These are phyloP conservation scores for Smutsia temminckii DNA, from an alignment of 2,797 vertebrate species.

Conservation along the genomic window DNA sequence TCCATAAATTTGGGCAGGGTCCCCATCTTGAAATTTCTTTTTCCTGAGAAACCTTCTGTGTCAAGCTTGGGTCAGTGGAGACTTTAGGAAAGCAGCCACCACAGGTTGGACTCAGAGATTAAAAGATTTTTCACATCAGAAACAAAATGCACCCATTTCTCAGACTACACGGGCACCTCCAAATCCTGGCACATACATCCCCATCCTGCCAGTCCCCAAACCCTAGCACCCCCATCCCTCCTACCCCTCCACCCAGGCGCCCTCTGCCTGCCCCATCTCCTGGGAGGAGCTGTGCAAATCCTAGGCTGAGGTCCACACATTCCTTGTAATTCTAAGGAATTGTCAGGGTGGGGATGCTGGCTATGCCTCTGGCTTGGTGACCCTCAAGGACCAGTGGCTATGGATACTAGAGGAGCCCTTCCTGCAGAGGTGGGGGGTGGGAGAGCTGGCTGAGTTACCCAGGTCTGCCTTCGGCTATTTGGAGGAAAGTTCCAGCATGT, in stretches of 20 bases:
- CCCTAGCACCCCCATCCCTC: background rate
- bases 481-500: background rate
- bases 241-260: too few species aligned
- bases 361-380: background rate
- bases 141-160: background rate
- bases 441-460: background rate
- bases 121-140: background rate
- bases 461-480: background rate
- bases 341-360: background rate
- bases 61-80: background rate
- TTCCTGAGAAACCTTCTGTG: background rate
- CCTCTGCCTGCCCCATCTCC: background rate
- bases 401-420: background rate
- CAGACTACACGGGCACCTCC: accelerated
- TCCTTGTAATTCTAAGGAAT: background rate
- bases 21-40: background rate
- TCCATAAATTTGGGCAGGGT: background rate
- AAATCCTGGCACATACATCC: background rate
- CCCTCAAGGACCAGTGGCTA: background rate
- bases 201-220: too few species aligned
- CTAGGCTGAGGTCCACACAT: background rate
- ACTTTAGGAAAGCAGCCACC: background rate
- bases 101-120: background rate
- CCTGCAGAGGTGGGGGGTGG: background rate
- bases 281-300: background rate